Conservation (phyloP, 1,140 invertebrate species). For the Ostrea denselamellosa region DNA sequence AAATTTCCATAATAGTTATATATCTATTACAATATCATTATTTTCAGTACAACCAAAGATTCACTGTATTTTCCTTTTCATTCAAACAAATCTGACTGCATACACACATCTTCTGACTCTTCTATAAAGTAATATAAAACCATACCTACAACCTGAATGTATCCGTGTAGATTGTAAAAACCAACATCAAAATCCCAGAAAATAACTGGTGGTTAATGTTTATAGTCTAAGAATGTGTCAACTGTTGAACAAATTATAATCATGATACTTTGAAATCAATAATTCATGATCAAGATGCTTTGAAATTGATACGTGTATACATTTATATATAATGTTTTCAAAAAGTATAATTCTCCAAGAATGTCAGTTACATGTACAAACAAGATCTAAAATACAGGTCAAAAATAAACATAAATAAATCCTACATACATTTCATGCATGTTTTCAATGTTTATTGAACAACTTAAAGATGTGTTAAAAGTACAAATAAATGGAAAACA, state of each 20-base stretch:
- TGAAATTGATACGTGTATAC: neutral
- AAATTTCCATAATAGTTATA: no score
- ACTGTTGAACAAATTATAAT: neutral
- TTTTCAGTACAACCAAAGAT: no score
- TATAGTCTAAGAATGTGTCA: neutral
- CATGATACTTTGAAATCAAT: neutral
- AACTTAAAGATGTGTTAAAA: neutral
- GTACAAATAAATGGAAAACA: neutral
- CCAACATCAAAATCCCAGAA: no score
- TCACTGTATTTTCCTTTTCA: no score
- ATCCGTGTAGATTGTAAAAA: no score
- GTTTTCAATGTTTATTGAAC: neutral
- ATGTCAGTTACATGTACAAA: neutral
- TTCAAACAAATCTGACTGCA: no score
- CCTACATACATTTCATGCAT: neutral
- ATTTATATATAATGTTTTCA: neutral
- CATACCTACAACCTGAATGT: no score
- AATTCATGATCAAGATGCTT: neutral
- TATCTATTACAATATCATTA: no score
- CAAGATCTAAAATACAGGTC: neutral
- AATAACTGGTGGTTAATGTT: neutral
- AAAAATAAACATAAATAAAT: neutral
- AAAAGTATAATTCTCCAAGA: conserved; percentile 9
- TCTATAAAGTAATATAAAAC: no score
- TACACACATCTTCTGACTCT: no score